These are phyloP conservation scores for Vidua macroura DNA, from an alignment of 2,113 vertebrate species.

Conservation along the genomic window DNA sequence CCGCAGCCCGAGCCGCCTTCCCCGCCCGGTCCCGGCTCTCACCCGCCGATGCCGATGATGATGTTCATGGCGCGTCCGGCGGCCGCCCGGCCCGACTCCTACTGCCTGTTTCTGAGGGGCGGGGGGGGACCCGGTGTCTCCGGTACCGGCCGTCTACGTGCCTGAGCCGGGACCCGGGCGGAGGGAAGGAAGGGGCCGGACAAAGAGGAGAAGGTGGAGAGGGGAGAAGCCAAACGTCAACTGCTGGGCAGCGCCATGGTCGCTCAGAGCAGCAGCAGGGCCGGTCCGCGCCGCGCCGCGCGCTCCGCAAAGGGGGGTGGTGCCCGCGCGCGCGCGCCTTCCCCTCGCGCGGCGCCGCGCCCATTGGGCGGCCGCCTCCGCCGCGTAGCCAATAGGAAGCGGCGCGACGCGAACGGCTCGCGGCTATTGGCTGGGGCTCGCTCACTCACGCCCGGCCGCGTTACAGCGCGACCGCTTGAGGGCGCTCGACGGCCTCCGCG, in stretches of 20 bases:
- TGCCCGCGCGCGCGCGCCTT: background rate
- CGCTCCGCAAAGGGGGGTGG: background rate
- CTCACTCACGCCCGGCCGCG: background rate
- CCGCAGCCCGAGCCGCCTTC: background rate
- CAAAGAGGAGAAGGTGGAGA: background rate
- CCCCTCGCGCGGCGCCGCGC: background rate
- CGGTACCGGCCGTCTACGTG: background rate
- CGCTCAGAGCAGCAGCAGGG: background rate
- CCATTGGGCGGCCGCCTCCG: slow-evolving; percentile 62
- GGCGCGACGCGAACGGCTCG: rapidly evolving
- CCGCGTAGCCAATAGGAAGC: slow-evolving; percentile 44
- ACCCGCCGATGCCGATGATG: background rate
- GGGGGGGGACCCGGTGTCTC: background rate
- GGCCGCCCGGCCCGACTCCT: background rate
- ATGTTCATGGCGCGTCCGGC: background rate
- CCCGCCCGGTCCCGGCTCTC: background rate
- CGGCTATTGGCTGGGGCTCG: background rate
- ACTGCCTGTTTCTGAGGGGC: background rate
- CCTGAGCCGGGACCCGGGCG: slow-evolving; percentile 15
- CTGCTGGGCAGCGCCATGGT: slow-evolving; percentile 46
- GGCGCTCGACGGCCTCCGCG: background rate
- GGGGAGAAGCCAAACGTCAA: slow-evolving; percentile 49
- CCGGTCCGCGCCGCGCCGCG: background rate
- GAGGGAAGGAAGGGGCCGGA: background rate
- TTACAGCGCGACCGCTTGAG: too few species aligned